These are phyloP conservation scores for Microtus pennsylvanicus DNA, from an alignment of 2,113 vertebrate species.

Conservation along the genomic window DNA sequence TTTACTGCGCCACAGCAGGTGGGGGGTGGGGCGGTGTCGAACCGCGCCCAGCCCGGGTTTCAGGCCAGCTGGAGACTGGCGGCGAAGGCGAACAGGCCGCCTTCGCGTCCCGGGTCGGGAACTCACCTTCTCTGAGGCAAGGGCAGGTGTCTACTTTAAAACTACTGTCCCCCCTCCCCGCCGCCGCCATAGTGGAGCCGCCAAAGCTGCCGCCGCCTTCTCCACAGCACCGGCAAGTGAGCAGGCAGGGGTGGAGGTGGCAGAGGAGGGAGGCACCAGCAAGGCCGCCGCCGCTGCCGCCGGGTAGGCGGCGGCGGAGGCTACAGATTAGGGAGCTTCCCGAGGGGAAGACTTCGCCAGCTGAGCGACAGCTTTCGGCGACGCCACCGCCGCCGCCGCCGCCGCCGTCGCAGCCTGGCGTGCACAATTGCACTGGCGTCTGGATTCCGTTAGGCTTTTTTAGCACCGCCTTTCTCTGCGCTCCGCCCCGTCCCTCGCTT, in stretches of 20 bases:
- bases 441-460: neutral
- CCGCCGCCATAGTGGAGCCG: slow-evolving; percentile 76
- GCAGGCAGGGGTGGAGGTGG: slow-evolving; percentile 66
- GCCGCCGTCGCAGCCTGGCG: slow-evolving; percentile 51
- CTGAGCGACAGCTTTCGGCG: neutral
- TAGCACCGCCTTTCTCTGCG: neutral
- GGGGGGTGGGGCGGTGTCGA: slow-evolving; percentile 64
- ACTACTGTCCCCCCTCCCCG: slow-evolving; percentile 79
- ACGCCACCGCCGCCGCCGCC: slow-evolving; percentile 46
- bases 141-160: slow-evolving; percentile 80
- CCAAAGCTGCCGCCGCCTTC: slow-evolving; percentile 60
- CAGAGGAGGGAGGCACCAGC: slow-evolving; percentile 69
- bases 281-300: slow-evolving; percentile 20
- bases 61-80: neutral
- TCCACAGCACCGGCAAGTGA: slow-evolving; percentile 50
- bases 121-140: slow-evolving; percentile 81
- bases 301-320: slow-evolving; percentile 38
- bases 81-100: slow-evolving; percentile 54
- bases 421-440: neutral
- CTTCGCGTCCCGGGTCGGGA: slow-evolving; percentile 62
- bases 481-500: neutral
- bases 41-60: slow-evolving; percentile 43
- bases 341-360: slow-evolving; percentile 52
- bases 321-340: slow-evolving; percentile 65
- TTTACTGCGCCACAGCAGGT: slow-evolving; percentile 75